phyloP scores from a whole-genome alignment of 2,888 invertebrate species.

The Exephanes ischioxanthus region DNA sequence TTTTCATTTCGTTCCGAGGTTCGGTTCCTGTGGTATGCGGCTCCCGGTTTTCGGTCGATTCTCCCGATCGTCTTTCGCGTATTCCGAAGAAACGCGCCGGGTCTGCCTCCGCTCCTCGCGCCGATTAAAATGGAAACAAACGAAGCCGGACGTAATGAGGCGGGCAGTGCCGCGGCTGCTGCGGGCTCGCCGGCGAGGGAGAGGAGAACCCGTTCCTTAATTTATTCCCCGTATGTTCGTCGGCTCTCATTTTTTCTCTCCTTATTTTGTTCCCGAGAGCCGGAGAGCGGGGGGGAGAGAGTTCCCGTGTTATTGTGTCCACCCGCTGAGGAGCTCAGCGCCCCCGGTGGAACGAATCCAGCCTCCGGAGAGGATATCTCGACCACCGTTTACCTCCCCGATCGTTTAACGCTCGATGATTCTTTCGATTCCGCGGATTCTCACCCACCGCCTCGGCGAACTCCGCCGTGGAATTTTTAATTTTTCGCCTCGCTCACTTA shows the following conservation, averaged over 20 bases:
- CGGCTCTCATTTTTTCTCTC: slow-evolving; percentile 56
- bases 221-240: slow-evolving; percentile 78
- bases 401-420: slow-evolving; percentile 50
- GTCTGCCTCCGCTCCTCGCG: slow-evolving; percentile 24
- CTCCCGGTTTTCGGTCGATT: slow-evolving; percentile 56
- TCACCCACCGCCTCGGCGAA: slow-evolving; percentile 57
- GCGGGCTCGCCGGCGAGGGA: slow-evolving; percentile 68
- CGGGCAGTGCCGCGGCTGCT: slow-evolving; percentile 68
- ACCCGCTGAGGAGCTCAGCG: slow-evolving; percentile 55
- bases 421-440: slow-evolving; percentile 29
- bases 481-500: slow-evolving; percentile 25
- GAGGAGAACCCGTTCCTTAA: slow-evolving; percentile 83
- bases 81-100: slow-evolving; percentile 29
- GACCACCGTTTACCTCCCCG: slow-evolving; percentile 34
- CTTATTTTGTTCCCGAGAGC: slow-evolving; percentile 17
- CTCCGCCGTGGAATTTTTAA: slow-evolving; percentile 8
- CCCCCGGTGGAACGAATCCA: slow-evolving; percentile 21
- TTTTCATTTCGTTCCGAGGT: slow-evolving; percentile 24
- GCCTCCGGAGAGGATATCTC: slow-evolving; percentile 26
- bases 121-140: slow-evolving; percentile 83
- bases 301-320: slow-evolving; percentile 50
- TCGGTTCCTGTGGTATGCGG: slow-evolving; percentile 36
- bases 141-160: slow-evolving; percentile 81
- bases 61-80: slow-evolving; percentile 31
- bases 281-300: not conserved